Percentiles rank a stretch among this genome's conserved stretches.
These are phyloP conservation scores for Carassius auratus DNA, from an alignment of 2,113 vertebrate genomes.

Conservation along the genomic window DNA sequence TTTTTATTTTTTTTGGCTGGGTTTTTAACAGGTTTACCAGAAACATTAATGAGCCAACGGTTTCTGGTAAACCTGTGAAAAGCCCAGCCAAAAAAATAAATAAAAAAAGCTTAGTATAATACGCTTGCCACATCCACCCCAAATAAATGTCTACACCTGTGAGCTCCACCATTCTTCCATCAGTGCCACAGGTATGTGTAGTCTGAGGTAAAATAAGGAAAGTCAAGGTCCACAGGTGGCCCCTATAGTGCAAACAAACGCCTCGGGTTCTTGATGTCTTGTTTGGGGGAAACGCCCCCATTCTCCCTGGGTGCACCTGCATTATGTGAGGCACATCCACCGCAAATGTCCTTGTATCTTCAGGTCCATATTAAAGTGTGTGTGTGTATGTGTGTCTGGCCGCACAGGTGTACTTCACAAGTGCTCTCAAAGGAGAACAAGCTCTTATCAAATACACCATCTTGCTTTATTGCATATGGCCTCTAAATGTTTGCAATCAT, in stretches of 20 bases:
- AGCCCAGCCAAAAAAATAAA: background rate
- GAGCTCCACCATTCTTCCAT: slow-evolving; percentile 29
- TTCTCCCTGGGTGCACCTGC: slow-evolving; percentile 47
- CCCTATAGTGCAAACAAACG: slow-evolving; percentile 41
- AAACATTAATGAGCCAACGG: slow-evolving; percentile 32
- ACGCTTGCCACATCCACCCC: background rate
- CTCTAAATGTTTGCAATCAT: slow-evolving; percentile 52
- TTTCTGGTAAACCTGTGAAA: slow-evolving; percentile 48
- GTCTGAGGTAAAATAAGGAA: slow-evolving; percentile 12
- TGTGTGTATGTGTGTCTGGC: slow-evolving; percentile 11
- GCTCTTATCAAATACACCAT: background rate
- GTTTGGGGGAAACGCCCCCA: slow-evolving; percentile 2
- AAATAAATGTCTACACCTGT: slow-evolving; percentile 53
- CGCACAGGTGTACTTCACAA: slow-evolving; percentile 35
- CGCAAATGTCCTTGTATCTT: slow-evolving; percentile 38
- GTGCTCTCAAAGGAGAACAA: background rate
- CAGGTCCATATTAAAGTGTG: slow-evolving; percentile 20
- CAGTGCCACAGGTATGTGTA: slow-evolving; percentile 37
- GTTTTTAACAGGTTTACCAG: slow-evolving; percentile 29
- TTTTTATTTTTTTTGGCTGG: too few species aligned
- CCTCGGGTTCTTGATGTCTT: slow-evolving; percentile 44
- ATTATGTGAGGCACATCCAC: slow-evolving; percentile 22
- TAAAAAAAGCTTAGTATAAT: background rate
- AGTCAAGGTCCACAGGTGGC: slow-evolving; percentile 45
- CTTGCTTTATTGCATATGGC: slow-evolving; percentile 29